Base-by-base conservation (phyloP, 2,113 vertebrate species). In the cattle (Bos taurus) region DNA sequence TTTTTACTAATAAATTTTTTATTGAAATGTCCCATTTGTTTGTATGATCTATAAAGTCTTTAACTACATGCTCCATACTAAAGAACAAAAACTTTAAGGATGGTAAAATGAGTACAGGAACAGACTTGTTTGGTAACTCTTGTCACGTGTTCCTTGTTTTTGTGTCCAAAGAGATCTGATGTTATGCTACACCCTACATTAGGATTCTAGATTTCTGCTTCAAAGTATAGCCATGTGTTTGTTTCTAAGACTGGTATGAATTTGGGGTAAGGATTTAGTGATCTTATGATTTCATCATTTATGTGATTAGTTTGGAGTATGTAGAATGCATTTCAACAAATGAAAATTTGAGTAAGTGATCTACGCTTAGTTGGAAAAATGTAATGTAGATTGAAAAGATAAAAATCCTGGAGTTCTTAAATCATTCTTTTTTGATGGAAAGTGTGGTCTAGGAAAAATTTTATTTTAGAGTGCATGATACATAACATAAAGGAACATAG, bases 1-100 rank as follows among this genome's bases (percentile, higher is more conserved):
- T 59, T 93, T 98, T 92, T 52, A 80, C 59, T 84, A 91, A 23
- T 40, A 83, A 16, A 36, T 71, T 86, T 97, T 92, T 23, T 92
- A 9, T n/a, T 82, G 26, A 64, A 90, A 67, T 92, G 56, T 83
- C 36, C 82, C 33, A 62, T 90, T 86, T 78, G 28, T 82, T 54
- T 7, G 77, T 50, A 46, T 25, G 59, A 16, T 88, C 36, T 81
- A 60, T 83, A 21, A 91, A 89, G 54, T 81, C 56, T 56, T 93
- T 40, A 81, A 28, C 23, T 50, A 71, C 89, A 33, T 74, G 5
- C 25, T 26, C 81, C 81, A 13, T 6, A 36, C 21, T 89, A 93
- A 91, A 56, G 36, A 60, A n/a, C 17, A 40, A 56, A 87, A n/a
- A 14, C 14, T 43, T 54, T 80, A 19, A 57, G 33, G 25, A 96